phyloP scores from a whole-genome alignment of 2,113 vertebrate genomes.

The Pongo pygmaeus region DNA sequence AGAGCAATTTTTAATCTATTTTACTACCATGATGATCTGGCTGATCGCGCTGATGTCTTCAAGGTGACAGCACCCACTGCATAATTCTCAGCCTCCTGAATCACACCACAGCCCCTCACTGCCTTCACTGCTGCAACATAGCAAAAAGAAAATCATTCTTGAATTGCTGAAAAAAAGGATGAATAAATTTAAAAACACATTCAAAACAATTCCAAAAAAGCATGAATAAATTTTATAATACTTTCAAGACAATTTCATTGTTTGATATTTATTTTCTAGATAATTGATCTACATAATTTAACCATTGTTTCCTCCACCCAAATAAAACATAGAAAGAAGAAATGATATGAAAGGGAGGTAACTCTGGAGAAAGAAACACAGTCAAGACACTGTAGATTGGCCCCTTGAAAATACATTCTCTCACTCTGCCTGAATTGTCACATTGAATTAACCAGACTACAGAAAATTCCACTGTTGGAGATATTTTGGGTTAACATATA shows the following conservation, averaged over 20 bases:
- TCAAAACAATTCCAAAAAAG: background rate
- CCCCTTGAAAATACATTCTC: background rate
- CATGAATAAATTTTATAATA: background rate
- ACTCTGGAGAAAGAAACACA: background rate
- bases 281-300: background rate
- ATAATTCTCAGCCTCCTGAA: background rate
- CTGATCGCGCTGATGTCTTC: background rate
- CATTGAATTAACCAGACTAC: background rate
- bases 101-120: background rate
- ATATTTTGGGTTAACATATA: background rate
- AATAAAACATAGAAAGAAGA: background rate
- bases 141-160: background rate
- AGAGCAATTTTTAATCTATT: background rate
- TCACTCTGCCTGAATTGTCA: background rate
- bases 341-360: background rate
- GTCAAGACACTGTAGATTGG: background rate
- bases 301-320: background rate
- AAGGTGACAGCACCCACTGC: fast-evolving
- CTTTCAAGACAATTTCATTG: background rate
- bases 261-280: background rate
- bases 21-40: background rate
- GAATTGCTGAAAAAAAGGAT: no score
- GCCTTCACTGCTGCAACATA: background rate
- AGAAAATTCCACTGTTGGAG: background rate
- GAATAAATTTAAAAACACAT: background rate